Conservation (phyloP, 2,888 invertebrate species). For the Dicyrtoma fusca region DNA sequence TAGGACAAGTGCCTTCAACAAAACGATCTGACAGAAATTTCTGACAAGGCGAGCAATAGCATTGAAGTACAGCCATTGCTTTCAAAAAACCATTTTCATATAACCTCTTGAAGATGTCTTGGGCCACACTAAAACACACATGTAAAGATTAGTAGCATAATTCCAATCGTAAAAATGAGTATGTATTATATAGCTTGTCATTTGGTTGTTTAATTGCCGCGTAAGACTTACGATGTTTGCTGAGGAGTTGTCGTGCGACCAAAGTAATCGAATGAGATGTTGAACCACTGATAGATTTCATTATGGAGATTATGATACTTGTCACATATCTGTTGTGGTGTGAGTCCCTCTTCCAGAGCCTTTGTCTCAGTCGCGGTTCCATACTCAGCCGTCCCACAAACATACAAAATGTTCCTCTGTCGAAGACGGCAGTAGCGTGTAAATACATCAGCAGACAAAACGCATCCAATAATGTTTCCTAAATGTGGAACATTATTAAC, state of each 20-base stretch:
- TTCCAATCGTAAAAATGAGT: background rate
- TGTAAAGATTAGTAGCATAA: constrained; percentile 5
- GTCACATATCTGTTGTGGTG: constrained; percentile 90
- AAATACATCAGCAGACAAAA: constrained; percentile 88
- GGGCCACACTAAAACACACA: constrained; percentile 73
- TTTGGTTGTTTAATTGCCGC: background rate
- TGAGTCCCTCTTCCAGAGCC: constrained; percentile 87
- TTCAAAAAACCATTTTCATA: constrained; percentile 80
- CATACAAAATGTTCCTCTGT: constrained; percentile 84
- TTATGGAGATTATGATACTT: constrained; percentile 93
- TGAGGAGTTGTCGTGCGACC: constrained; percentile 90
- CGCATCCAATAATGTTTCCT: constrained; percentile 98
- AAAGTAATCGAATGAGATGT: constrained; percentile 94
- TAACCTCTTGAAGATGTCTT: constrained; percentile 83
- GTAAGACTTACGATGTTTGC: constrained; percentile 76
- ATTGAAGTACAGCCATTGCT: constrained; percentile 84
- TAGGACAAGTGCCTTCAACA: constrained; percentile 95
- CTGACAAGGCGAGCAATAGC: constrained; percentile 85
- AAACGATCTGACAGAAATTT: constrained; percentile 69
- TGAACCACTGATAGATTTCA: constrained; percentile 95
- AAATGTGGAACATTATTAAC: constrained; percentile 99
- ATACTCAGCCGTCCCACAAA: constrained; percentile 98
- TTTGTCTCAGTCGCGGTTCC: constrained; percentile 99
- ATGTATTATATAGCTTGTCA: background rate
- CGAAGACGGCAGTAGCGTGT: constrained; percentile 86